Evolutionary conservation across 2,113 vertebrate species (phyloP), one percentile per base, ranked within the genome.

Genomic region (Passer montanus): DNA sequence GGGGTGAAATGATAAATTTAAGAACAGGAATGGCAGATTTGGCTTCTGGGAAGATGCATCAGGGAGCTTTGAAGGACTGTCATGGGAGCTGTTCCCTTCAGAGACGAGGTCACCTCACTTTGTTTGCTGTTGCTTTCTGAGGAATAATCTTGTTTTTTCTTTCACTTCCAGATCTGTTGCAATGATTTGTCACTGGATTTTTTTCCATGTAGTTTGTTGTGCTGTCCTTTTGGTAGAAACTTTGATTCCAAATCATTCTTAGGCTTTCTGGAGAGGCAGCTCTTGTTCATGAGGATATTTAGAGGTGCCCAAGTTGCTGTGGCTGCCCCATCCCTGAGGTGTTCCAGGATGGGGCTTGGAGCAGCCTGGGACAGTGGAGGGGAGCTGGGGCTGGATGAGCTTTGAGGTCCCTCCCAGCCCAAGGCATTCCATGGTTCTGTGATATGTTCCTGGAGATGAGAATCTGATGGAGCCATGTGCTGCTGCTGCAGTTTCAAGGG

Each of bases 141-240:
- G 23, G 37, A n/a, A 44, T 68, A 41, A 41, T 35, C 31, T 47
- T 52, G 5, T 2, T 23, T 76, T 89, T 75, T 24, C 27, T 87
- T 87, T 67, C 58, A 44, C 49, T 63, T 80, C 33, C 27, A 23
- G 21, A 15, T 39, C 44, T 52, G 21, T 67, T 62, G 28, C 73
- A 26, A 4, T 35, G n/a, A 35, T 63, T 64, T 77, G 1, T 8
- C 3, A 1, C 3, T 33, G 22, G 24, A 7, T 0, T 41, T 62
- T 41, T 52, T 47, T 11, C 3, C 10, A 22, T 11, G 21, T 33
- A 22, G 18, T 26, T 87, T 39, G 21, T 39, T 11, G 11, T 55
- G 35, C 22, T 49, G 23, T 22, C 17, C 75, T 52, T 91, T 58
- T 33, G 22, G 28, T 58, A 64, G 59, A 53, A 77, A 16, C 43